Base-by-base conservation (phyloP, 2,113 vertebrate species). In the Carollia perspicillata region DNA sequence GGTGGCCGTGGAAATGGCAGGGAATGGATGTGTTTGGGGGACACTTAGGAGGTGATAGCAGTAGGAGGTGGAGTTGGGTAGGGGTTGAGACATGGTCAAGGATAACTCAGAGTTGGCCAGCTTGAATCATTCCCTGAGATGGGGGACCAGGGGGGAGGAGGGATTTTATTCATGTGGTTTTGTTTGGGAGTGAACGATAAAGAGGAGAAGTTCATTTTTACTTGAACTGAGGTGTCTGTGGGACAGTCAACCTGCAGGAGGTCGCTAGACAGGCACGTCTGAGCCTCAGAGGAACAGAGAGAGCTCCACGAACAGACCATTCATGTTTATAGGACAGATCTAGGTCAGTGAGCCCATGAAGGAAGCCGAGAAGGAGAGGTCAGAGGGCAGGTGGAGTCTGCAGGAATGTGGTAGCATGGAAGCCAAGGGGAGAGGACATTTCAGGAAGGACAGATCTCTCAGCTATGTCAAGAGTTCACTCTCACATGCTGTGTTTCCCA, bases 371-470 rank as follows among this genome's bases (percentile, higher is more conserved):
- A 51, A 42, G 33, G 49, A 84, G 26, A 66, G 6, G 8, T 60
- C 72, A 63, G 55, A 35, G 37, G 42, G 63, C 8, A 14, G 35
- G 12, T 68, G 30, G 26, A 12, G 8, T 28, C 14, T 9, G 20
- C 1, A 5, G 11, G 18, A n/a, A 28, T 8, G 6, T 11, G 35
- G 11, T 16, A 11, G 9, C 5, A 10, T 3, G 30, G 42, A 33
- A 40, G 3, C 22, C 17, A 7, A 44, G 33, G 12, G 35, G 23
- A 80, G 20, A 51, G 23, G 55, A 4, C 30, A 42, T 68, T 65
- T 37, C 69, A 17, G 37, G 65, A 77, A 17, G 26, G 53, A 26
- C 3, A 40, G 5, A 9, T 26, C 26, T 58, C 28, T 69, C 40
- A 7, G 51, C 30, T 35, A 4, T 13, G 51, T 5, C 23, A 33